Conservation (phyloP, 2,888 invertebrate genomes). For the Erebia epiphron region DNA sequence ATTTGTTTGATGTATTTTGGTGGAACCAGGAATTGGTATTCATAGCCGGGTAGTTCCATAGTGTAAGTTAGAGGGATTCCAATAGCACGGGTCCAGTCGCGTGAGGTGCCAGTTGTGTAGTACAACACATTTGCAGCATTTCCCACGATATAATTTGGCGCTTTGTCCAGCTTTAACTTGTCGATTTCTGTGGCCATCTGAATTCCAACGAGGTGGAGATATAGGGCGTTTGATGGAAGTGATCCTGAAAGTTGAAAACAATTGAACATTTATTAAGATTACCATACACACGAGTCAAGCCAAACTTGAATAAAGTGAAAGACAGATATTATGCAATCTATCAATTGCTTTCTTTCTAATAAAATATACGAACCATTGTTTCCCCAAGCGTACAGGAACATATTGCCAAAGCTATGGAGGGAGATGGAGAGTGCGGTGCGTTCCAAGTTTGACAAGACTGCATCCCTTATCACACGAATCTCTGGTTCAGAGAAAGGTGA, state of each 20-base stretch:
- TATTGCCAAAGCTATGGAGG: slow-evolving; percentile 89
- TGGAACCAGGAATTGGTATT: slow-evolving; percentile 81
- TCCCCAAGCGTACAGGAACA: slow-evolving; percentile 88
- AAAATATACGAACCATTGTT: slow-evolving; percentile 70
- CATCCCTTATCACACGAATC: slow-evolving; percentile 82
- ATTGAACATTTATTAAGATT: no score
- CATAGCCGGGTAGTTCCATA: slow-evolving; percentile 83
- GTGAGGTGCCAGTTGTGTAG: slow-evolving; percentile 85
- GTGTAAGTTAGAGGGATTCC: slow-evolving; percentile 81
- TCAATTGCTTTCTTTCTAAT: no score
- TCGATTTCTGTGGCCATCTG: slow-evolving; percentile 73
- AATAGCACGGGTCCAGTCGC: slow-evolving; percentile 86
- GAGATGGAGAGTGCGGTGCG: slow-evolving; percentile 86
- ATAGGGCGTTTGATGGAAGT: slow-evolving; percentile 77
- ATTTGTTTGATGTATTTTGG: slow-evolving; percentile 79
- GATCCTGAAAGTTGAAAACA: slow-evolving; percentile 52
- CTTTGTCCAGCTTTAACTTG: slow-evolving; percentile 62
- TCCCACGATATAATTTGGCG: slow-evolving; percentile 78
- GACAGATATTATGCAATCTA: no score
- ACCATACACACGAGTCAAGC: background rate
- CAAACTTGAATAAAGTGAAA: background rate
- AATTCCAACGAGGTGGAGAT: slow-evolving; percentile 69
- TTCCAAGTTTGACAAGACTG: slow-evolving; percentile 72
- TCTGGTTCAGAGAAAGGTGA: slow-evolving; percentile 87
- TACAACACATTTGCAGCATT: slow-evolving; percentile 82